Conservation (phyloP, 2,797 vertebrate species). For the Muscicapa comitata region DNA sequence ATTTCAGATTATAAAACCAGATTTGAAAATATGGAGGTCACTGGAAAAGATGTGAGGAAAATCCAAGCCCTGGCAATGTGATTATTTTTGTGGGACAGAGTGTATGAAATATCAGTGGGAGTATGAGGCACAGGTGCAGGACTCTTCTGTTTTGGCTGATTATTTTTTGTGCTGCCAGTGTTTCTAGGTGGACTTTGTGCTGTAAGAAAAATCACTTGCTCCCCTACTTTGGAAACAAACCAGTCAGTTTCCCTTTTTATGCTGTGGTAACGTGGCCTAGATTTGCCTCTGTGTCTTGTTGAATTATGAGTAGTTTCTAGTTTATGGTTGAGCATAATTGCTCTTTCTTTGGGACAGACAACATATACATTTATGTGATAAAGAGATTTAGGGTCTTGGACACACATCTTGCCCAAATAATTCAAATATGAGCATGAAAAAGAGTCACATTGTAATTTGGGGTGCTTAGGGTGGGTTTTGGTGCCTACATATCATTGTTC, state of each 20-base stretch:
- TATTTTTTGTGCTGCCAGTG: neutral
- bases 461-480: neutral
- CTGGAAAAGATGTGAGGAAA: neutral
- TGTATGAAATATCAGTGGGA: neutral
- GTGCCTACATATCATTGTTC: neutral
- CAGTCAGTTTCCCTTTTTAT: neutral
- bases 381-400: neutral
- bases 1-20: neutral
- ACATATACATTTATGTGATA: fast-evolving
- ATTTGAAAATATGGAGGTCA: neutral
- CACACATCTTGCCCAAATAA: neutral
- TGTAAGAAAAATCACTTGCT: neutral
- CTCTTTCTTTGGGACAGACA: neutral
- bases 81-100: neutral
- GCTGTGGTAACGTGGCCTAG: neutral
- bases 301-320: neutral
- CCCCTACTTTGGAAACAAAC: neutral
- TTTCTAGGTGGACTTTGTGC: neutral
- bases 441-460: neutral
- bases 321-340: neutral
- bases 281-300: neutral
- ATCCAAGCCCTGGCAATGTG: neutral
- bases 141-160: neutral
- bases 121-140: neutral
- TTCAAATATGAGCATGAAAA: neutral